These are phyloP conservation scores for Apus apus DNA, from an alignment of 2,113 vertebrate genomes.

Conservation along the genomic window DNA sequence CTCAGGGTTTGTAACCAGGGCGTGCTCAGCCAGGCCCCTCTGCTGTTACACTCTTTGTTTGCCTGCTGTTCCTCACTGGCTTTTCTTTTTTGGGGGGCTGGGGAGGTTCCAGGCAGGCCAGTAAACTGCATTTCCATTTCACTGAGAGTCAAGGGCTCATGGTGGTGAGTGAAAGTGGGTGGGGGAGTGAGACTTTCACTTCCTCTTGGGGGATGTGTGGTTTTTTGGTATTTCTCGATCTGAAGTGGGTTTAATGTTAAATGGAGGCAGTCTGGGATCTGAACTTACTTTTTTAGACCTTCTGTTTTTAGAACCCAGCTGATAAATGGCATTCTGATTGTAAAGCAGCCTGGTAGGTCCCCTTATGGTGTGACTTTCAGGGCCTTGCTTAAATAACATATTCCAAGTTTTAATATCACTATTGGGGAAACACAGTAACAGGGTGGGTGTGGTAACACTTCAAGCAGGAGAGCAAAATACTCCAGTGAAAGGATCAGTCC, in stretches of 20 bases:
- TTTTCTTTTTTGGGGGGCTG: not conserved
- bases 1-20: not conserved
- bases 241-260: not conserved
- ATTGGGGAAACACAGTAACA: not conserved
- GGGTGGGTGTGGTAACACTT: not conserved
- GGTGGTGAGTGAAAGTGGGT: not conserved
- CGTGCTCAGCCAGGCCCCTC: not conserved
- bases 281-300: not conserved
- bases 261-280: not conserved
- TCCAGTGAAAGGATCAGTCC: accelerated
- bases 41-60: not conserved
- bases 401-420: not conserved
- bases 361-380: not conserved
- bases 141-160: accelerated
- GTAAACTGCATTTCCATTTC: not conserved
- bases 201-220: not conserved
- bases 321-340: not conserved
- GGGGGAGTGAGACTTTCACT: not conserved
- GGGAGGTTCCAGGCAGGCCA: not conserved
- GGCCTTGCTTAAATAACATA: not conserved
- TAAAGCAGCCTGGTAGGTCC: not conserved
- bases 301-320: not conserved
- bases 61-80: not conserved
- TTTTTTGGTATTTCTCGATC: not conserved
- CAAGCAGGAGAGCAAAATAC: not conserved